Percentiles rank a stretch among this genome's conserved stretches.
Conservation (phyloP, 2,888 invertebrate genomes). For the Idaea aversata region DNA sequence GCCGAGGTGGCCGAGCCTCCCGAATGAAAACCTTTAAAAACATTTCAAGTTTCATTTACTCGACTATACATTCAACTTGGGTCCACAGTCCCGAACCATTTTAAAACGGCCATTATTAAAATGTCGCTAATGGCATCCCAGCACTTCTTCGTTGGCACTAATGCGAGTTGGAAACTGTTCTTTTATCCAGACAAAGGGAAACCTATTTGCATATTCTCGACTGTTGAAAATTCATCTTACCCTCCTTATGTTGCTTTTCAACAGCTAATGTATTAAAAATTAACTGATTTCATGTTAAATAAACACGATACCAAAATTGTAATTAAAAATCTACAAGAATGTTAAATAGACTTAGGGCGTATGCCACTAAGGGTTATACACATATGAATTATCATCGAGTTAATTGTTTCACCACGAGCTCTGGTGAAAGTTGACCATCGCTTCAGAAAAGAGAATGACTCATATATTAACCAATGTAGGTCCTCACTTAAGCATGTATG, state of each 20-base stretch:
- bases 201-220: conserved; percentile 53
- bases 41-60: conserved; percentile 36
- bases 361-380: conserved; percentile 38
- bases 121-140: conserved; percentile 46
- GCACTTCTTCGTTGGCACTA: conserved; percentile 47
- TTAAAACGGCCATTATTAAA: conserved; percentile 46
- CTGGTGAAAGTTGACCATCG: conserved; percentile 69
- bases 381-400: conserved; percentile 38
- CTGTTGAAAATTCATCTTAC: conserved; percentile 40
- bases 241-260: conserved; percentile 13
- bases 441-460: conserved; percentile 56
- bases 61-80: conserved; percentile 26
- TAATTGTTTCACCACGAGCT: conserved; percentile 61
- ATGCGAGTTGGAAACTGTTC: conserved; percentile 57
- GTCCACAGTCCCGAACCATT: conserved; percentile 23
- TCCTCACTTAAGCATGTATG: conserved; percentile 1
- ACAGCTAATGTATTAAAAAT: background rate
- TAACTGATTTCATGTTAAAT: background rate
- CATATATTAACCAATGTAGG: conserved; percentile 59
- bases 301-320: background rate
- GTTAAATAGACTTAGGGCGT: conserved; percentile 2
- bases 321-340: conserved; percentile 10
- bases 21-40: conserved; percentile 28
- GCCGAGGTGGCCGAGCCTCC: conserved; percentile 37
- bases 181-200: conserved; percentile 50